These are phyloP conservation scores for Arothron firmamentum DNA, from an alignment of 2,113 vertebrate genomes.

Conservation along the genomic window DNA sequence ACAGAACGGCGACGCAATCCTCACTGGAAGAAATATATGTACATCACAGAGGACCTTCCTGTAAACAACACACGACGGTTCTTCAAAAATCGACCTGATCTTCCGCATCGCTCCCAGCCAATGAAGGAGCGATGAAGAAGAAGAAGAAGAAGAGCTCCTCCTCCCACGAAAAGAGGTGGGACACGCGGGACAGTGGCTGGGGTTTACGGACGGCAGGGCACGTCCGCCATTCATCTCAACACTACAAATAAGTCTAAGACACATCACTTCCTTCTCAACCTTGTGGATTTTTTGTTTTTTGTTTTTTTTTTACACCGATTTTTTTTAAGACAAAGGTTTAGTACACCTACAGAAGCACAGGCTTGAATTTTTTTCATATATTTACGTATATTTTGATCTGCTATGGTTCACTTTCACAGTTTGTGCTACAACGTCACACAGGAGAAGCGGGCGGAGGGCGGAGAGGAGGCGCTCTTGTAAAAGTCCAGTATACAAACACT, in stretches of 20 bases:
- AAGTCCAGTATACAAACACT: constrained; percentile 74
- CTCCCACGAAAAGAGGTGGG: constrained; percentile 29
- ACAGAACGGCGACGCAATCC: constrained; percentile 81
- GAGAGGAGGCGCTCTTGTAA: constrained; percentile 71
- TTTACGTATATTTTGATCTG: constrained; percentile 53
- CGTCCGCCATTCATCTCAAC: constrained; percentile 87
- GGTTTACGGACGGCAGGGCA: constrained; percentile 80
- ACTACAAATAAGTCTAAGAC: constrained; percentile 79
- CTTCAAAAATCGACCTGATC: constrained; percentile 46
- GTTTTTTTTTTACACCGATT: constrained; percentile 51
- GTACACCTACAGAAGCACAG: constrained; percentile 90
- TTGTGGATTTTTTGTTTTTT: constrained; percentile 35
- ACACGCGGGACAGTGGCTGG: constrained; percentile 61
- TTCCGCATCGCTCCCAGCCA: constrained; percentile 32
- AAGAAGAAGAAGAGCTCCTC: constrained; percentile 38
- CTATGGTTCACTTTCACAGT: constrained; percentile 94
- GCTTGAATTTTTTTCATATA: constrained; percentile 44
- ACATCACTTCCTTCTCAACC: constrained; percentile 62
- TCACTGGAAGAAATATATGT: constrained; percentile 78
- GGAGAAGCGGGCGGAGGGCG: constrained; percentile 66
- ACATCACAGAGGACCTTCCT: constrained; percentile 81
- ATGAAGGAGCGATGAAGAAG: constrained; percentile 27
- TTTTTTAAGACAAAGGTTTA: constrained; percentile 81
- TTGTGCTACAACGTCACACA: constrained; percentile 91
- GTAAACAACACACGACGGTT: constrained; percentile 82